These are phyloP conservation scores for Bombus breviceps DNA, from an alignment of 1,140 invertebrate genomes.

Conservation along the genomic window DNA sequence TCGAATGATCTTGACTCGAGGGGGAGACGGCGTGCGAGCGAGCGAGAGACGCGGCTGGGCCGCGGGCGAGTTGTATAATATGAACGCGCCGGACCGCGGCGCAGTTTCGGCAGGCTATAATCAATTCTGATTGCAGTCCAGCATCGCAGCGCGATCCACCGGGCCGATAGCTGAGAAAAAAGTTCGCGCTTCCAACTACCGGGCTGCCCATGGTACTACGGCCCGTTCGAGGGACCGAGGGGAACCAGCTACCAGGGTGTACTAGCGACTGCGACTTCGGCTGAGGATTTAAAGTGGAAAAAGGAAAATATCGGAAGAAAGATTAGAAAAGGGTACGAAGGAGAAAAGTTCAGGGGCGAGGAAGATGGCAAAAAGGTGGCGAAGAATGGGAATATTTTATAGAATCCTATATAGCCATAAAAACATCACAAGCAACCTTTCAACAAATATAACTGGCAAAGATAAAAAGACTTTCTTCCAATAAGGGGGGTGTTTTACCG, in stretches of 20 bases:
- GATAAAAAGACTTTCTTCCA: not conserved
- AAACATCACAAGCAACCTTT: too few relatives aligned
- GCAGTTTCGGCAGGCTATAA: constrained; percentile 83
- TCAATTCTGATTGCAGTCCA: constrained; percentile 82
- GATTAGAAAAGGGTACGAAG: too few relatives aligned
- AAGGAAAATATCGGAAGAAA: not conserved
- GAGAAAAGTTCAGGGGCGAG: too few relatives aligned
- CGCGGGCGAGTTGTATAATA: constrained; percentile 81
- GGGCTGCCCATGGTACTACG: constrained; percentile 61
- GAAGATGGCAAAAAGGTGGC: too few relatives aligned
- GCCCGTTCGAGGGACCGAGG: constrained; percentile 26
- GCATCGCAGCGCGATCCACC: constrained; percentile 79
- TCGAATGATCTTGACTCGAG: constrained; percentile 36
- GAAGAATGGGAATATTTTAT: too few relatives aligned
- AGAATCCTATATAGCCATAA: too few relatives aligned
- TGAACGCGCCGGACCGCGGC: constrained; percentile 71
- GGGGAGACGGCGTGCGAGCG: constrained; percentile 23
- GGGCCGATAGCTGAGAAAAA: constrained; percentile 78
- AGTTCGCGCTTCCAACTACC: constrained; percentile 77
- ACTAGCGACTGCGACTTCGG: not conserved
- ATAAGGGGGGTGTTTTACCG: not conserved
- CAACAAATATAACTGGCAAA: not conserved
- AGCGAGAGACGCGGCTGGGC: constrained; percentile 63
- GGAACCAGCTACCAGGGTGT: constrained; percentile 24
- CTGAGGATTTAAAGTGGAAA: too few relatives aligned